phyloP scores from a whole-genome alignment of 2,888 invertebrate genomes.

The Ariolimax columbianus region DNA sequence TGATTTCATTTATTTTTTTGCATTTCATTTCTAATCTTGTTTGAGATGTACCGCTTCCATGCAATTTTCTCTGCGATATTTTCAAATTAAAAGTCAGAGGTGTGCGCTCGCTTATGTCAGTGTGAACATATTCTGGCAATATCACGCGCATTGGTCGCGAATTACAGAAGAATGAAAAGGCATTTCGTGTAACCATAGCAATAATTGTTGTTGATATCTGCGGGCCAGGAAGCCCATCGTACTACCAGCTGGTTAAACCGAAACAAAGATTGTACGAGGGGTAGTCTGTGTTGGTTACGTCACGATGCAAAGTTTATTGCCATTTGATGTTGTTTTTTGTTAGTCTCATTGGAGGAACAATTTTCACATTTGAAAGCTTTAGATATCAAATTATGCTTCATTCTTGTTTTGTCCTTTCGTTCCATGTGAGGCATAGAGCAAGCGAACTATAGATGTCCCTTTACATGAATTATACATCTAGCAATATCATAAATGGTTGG shows the following conservation, averaged over 20 bases:
- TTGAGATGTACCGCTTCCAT: not conserved
- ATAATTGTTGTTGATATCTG: not conserved
- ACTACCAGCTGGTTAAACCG: not conserved
- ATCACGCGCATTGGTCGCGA: not conserved
- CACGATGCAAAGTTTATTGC: too few species aligned
- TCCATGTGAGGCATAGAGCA: too few species aligned
- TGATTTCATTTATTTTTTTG: constrained; percentile 1
- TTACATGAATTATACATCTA: too few species aligned
- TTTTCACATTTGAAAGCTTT: too few species aligned
- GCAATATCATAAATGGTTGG: too few species aligned
- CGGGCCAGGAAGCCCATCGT: too few species aligned
- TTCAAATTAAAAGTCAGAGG: not conserved
- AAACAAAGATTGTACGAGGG: not conserved
- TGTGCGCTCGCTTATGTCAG: not conserved
- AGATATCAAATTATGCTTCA: too few species aligned
- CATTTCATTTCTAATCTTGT: constrained; percentile 2
- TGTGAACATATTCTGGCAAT: not conserved
- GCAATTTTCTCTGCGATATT: not conserved
- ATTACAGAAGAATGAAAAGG: not conserved
- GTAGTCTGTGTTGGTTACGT: too few species aligned
- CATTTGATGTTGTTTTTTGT: too few species aligned
- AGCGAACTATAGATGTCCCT: too few species aligned
- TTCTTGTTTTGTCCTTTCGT: too few species aligned
- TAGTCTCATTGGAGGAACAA: too few species aligned
- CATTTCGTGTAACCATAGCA: not conserved